phyloP scores from a whole-genome alignment of 1,140 invertebrate genomes.

The Rhopalosiphum maidis region DNA sequence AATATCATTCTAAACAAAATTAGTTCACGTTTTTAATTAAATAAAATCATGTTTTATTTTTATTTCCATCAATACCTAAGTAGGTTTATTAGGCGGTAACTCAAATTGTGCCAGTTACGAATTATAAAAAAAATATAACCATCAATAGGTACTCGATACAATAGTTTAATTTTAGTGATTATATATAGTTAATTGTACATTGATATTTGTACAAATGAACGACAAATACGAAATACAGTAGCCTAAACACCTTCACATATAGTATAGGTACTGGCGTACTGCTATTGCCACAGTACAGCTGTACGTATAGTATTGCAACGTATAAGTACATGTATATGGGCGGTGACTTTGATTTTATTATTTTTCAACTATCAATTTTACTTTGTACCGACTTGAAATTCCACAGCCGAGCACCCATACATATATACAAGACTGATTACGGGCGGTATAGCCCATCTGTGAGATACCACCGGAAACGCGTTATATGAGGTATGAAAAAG shows the following conservation, averaged over 20 bases:
- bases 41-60: background rate
- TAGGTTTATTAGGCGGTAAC: background rate
- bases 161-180: background rate
- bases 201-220: background rate
- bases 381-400: background rate
- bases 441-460: background rate
- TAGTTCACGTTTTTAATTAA: background rate
- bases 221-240: background rate
- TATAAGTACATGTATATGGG: background rate
- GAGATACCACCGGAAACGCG: conserved; percentile 29
- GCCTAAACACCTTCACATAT: background rate
- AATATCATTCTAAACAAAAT: background rate
- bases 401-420: background rate
- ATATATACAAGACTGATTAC: background rate
- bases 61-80: background rate
- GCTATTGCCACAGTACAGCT: background rate
- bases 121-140: background rate
- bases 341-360: conserved; percentile 12
- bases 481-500: background rate
- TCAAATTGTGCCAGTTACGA: background rate
- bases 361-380: conserved; percentile 24
- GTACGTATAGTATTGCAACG: background rate
- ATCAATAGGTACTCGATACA: background rate
- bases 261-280: too few species aligned
- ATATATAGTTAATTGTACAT: background rate